These are phyloP conservation scores for Drosophila kanapiae DNA, from an alignment of 1,140 invertebrate genomes.

Conservation along the genomic window DNA sequence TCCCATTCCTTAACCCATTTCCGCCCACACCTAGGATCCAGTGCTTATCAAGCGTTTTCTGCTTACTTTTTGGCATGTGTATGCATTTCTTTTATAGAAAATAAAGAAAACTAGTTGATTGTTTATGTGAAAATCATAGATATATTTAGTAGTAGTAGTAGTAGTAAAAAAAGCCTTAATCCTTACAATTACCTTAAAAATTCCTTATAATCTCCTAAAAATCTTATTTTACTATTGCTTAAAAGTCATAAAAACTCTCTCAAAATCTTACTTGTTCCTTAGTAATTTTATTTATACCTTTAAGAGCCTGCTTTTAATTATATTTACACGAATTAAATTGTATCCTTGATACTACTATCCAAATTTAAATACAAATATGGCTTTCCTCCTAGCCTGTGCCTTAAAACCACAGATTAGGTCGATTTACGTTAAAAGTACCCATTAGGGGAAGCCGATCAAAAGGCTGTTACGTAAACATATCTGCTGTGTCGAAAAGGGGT, in stretches of 20 bases:
- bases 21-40: conserved; percentile 10
- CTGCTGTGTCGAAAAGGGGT: conserved; percentile 4
- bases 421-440: conserved; percentile 3
- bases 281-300: too few species aligned
- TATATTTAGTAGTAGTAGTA: too few species aligned
- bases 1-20: conserved; percentile 26
- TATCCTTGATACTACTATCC: neutral
- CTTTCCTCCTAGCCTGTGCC: neutral
- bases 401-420: conserved; percentile 7
- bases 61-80: neutral
- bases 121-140: too few species aligned
- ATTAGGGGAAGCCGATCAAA: conserved; percentile 6
- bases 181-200: too few species aligned
- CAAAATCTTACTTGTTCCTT: too few species aligned
- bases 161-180: too few species aligned
- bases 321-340: neutral
- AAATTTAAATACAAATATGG: neutral
- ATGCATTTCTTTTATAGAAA: neutral
- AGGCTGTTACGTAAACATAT: conserved; percentile 17
- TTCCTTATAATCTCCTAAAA: too few species aligned
- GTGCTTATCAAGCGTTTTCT: neutral
- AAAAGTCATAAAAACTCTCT: too few species aligned
- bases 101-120: neutral
- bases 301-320: neutral
- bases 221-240: too few species aligned